Evolutionary conservation across 1,140 invertebrate species (phyloP).

Genomic region (Platyura marginata): DNA sequence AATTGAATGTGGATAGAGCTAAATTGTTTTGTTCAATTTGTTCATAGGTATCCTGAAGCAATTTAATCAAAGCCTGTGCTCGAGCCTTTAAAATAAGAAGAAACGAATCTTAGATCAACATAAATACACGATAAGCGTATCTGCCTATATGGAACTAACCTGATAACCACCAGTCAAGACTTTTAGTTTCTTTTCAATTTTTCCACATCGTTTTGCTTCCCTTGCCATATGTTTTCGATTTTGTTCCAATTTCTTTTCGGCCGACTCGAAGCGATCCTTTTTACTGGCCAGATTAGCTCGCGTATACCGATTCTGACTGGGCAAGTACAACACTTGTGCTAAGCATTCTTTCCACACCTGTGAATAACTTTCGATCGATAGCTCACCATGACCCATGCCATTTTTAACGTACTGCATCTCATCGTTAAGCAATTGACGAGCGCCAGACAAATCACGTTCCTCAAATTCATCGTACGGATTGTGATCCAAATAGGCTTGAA

Average conservation of each 20-base stretch:
- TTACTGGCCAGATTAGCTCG: constrained; percentile 87
- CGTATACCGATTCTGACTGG: constrained; percentile 79
- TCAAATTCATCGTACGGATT: constrained; percentile 64
- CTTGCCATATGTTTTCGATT: constrained; percentile 88
- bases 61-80: constrained; percentile 77
- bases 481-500: constrained; percentile 54
- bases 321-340: constrained; percentile 69
- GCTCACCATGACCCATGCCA: constrained; percentile 88
- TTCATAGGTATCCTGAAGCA: constrained; percentile 70
- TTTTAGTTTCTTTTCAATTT: constrained; percentile 95
- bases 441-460: constrained; percentile 47
- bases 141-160: constrained; percentile 26
- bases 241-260: constrained; percentile 80
- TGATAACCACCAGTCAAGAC: constrained; percentile 85
- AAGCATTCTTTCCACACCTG: constrained; percentile 97
- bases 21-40: constrained; percentile 78
- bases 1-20: constrained; percentile 84
- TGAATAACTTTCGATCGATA: constrained; percentile 76
- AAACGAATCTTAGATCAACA: too few species aligned
- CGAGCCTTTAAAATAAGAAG: too few species aligned
- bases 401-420: constrained; percentile 83
- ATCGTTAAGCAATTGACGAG: constrained; percentile 44
- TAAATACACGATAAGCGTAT: too few species aligned
- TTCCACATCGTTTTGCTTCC: constrained; percentile 88
- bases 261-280: constrained; percentile 86